Conservation (phyloP, 2,888 invertebrate species). For the Megastigmus dorsalis region DNA sequence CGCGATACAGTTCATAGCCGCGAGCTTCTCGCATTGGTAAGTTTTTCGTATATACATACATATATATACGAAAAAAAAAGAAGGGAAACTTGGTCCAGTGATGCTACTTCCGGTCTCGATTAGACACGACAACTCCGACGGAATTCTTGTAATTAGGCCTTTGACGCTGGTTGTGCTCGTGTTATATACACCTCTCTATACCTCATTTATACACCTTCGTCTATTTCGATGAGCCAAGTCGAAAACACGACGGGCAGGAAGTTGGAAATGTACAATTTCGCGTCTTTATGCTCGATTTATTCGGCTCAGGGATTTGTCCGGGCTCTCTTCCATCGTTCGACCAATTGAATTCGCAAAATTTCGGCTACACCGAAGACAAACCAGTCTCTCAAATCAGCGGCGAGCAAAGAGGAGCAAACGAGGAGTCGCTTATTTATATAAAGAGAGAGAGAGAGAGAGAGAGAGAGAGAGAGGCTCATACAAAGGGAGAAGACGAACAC, state of each 20-base stretch:
- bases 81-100: slow-evolving; percentile 63
- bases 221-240: too few species aligned
- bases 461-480: neutral
- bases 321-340: neutral
- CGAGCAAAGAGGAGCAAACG: neutral
- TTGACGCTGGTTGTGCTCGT: neutral
- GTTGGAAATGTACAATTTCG: slow-evolving; percentile 39
- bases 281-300: neutral
- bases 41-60: slow-evolving; percentile 61
- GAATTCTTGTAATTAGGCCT: slow-evolving; percentile 10
- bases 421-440: neutral
- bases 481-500: slow-evolving; percentile 50
- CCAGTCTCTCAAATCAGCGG: neutral
- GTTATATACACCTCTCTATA: neutral
- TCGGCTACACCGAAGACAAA: neutral
- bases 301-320: neutral
- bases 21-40: slow-evolving; percentile 4
- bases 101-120: slow-evolving; percentile 44
- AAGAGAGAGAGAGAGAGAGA: too few species aligned
- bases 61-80: too few species aligned
- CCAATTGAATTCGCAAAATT: slow-evolving; percentile 14
- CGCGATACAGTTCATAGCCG: neutral
- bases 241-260: slow-evolving; percentile 30
- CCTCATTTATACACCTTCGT: neutral
- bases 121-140: slow-evolving; percentile 7